phyloP scores from a whole-genome alignment of 2,888 invertebrate genomes.

The Dicyrtoma fusca region DNA sequence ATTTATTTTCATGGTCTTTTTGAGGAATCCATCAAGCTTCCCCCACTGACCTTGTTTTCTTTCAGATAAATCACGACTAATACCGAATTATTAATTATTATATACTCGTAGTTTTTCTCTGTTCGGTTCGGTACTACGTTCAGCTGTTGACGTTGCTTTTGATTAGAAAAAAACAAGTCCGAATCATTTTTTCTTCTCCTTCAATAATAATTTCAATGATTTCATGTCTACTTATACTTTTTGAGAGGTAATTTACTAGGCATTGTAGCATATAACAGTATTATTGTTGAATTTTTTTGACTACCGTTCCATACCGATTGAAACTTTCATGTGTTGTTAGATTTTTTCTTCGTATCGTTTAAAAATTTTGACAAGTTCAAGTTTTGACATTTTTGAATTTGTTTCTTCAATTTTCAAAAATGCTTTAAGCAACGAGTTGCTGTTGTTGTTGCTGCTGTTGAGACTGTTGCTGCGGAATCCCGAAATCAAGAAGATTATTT shows the following conservation, averaged over 20 bases:
- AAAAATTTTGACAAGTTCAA: slow-evolving; percentile 1
- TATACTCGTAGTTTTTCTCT: slow-evolving; percentile 1
- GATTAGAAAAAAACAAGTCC: neutral
- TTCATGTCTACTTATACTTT: neutral
- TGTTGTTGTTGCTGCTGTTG: slow-evolving; percentile 35
- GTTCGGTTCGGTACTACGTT: neutral
- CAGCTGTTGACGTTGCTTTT: no score
- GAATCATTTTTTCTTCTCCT: slow-evolving; percentile 1
- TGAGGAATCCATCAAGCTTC: no score
- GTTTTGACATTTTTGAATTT: neutral
- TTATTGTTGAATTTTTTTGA: no score
- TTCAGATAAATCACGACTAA: no score
- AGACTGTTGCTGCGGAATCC: slow-evolving; percentile 24
- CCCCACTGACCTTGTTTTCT: no score
- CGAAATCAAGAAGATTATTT: slow-evolving; percentile 24
- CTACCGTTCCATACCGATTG: neutral
- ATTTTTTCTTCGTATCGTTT: neutral
- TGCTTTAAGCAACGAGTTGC: slow-evolving; percentile 33
- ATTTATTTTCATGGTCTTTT: no score
- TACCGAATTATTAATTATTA: slow-evolving; percentile 12
- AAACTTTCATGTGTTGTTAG: neutral
- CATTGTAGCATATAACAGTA: no score
- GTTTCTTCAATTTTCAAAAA: neutral
- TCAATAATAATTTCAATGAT: slow-evolving; percentile 5
- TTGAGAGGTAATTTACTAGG: no score